Evolutionary conservation across 2,888 invertebrate species (phyloP).

Genomic region (Caenorhabditis sinica): DNA sequence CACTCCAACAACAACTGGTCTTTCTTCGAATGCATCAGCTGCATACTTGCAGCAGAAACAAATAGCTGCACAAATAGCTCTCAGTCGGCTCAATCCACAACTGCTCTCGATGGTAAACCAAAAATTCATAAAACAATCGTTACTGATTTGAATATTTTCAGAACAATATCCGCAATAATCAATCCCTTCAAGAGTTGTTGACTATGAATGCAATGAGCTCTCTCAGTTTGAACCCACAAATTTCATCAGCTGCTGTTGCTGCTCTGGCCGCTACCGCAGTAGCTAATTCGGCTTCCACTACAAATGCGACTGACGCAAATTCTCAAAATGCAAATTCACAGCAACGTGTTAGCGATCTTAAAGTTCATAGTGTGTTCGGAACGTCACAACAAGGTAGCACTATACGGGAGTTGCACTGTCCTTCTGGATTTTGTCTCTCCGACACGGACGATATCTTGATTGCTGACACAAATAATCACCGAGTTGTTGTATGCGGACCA

Average conservation of each 20-base stretch:
- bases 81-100: conserved; percentile 41
- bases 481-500: conserved; percentile 78
- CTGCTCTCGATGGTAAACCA: conserved; percentile 48
- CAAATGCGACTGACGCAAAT: background rate
- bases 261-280: conserved; percentile 21
- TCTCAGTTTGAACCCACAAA: conserved; percentile 39
- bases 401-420: conserved; percentile 79
- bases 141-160: background rate
- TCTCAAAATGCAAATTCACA: conserved; percentile 36
- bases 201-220: conserved; percentile 48
- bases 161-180: conserved; percentile 28
- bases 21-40: conserved; percentile 45
- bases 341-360: conserved; percentile 49
- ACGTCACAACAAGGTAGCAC: conserved; percentile 73
- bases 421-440: conserved; percentile 79
- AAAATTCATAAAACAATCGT: background rate
- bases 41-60: conserved; percentile 49
- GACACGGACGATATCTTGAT: conserved; percentile 80
- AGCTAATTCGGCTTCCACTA: conserved; percentile 1
- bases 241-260: conserved; percentile 42
- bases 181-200: conserved; percentile 44
- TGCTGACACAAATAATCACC: conserved; percentile 82
- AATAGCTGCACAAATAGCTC: conserved; percentile 33
- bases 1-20: conserved; percentile 43
- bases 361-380: conserved; percentile 72